phyloP scores from a whole-genome alignment of 2,113 vertebrate genomes.

The Hippocampus barbouri region DNA sequence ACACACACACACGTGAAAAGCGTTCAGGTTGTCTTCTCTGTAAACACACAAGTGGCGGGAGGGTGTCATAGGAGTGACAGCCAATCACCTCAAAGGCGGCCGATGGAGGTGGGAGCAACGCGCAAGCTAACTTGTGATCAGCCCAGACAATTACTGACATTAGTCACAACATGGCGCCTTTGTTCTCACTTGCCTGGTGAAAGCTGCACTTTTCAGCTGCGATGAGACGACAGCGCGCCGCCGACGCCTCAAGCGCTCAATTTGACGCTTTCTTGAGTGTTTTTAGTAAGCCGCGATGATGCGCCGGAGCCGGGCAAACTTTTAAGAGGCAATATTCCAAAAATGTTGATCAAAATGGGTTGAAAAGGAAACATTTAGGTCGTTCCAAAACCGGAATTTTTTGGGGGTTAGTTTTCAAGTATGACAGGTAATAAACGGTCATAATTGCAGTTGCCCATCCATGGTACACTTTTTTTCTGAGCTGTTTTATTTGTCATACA shows the following conservation, averaged over 20 bases:
- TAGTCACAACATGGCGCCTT: conserved; percentile 59
- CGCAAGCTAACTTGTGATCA: conserved; percentile 49
- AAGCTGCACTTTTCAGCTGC: conserved; percentile 11
- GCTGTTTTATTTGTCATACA: no score
- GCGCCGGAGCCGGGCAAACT: neutral
- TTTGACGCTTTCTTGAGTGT: neutral
- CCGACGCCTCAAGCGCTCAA: neutral
- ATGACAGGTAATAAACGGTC: no score
- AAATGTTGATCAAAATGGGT: neutral
- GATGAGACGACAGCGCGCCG: neutral
- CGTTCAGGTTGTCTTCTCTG: conserved; percentile 53
- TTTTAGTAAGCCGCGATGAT: neutral
- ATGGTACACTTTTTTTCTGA: no score
- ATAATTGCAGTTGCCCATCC: no score
- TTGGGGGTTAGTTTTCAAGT: neutral
- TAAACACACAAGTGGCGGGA: conserved; percentile 16
- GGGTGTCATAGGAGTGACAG: conserved; percentile 53
- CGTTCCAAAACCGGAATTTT: neutral
- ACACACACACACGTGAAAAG: neutral
- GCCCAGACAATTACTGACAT: conserved; percentile 67
- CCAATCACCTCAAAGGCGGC: conserved; percentile 68
- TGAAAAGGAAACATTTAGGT: neutral
- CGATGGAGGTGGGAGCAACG: conserved; percentile 45
- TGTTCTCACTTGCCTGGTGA: conserved; percentile 48
- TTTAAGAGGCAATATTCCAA: neutral